Percentiles rank a stretch among this genome's conserved stretches.
Conservation (phyloP, 2,797 vertebrate species). For the Fratercula arctica region DNA sequence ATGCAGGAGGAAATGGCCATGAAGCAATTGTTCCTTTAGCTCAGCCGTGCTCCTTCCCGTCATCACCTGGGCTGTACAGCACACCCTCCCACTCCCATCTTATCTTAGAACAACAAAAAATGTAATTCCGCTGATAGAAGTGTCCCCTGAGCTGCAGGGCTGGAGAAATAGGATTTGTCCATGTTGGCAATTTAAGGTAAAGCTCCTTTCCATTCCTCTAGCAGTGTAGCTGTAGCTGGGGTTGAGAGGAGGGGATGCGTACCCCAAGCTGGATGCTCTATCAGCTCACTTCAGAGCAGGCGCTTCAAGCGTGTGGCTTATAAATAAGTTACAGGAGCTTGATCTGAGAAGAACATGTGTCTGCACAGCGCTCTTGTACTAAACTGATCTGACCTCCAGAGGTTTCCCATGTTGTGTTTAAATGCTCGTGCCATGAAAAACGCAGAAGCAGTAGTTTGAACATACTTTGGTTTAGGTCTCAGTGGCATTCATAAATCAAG, state of each 20-base stretch:
- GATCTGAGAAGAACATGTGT: neutral
- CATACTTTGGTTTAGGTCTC: neutral
- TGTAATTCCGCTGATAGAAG: neutral
- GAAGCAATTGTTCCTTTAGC: neutral
- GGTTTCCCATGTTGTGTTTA: neutral
- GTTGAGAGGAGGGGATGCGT: neutral
- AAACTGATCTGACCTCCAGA: neutral
- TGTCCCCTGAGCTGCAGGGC: neutral
- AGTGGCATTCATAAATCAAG: neutral
- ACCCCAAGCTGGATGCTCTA: neutral
- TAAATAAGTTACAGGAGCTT: neutral
- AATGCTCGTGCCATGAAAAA: neutral
- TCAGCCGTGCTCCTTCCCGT: neutral
- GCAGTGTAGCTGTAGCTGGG: neutral
- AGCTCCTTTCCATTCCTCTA: neutral
- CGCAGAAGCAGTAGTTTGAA: slow-evolving; percentile 1
- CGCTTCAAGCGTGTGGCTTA: neutral
- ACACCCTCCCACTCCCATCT: neutral
- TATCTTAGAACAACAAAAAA: neutral
- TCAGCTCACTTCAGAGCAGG: neutral
- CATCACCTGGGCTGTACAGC: neutral
- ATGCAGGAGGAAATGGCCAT: accelerated
- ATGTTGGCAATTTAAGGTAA: neutral
- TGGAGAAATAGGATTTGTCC: neutral
- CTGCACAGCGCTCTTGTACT: neutral